These are phyloP conservation scores for Tuta absoluta DNA, from an alignment of 2,888 invertebrate genomes.

Conservation along the genomic window DNA sequence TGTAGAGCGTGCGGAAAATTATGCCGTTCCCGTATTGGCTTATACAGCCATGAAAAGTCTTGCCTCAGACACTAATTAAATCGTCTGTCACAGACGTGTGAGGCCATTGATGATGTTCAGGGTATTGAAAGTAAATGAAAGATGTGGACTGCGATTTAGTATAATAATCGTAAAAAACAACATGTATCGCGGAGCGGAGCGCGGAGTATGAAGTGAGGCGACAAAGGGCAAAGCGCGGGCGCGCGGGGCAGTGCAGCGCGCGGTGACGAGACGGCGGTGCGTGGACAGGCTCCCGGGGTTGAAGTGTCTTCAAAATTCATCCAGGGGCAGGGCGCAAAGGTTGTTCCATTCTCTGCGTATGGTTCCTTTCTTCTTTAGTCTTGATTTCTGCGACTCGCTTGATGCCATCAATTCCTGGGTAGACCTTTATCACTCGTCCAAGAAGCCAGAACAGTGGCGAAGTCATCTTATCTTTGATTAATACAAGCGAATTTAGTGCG, in stretches of 20 bases:
- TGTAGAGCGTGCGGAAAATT: too few species aligned
- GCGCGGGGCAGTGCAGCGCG: background rate
- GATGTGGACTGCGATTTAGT: too few species aligned
- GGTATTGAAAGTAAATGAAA: too few species aligned
- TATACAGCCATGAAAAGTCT: too few species aligned
- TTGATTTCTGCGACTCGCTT: constrained; percentile 28
- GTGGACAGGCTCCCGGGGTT: background rate
- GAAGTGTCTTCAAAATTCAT: background rate
- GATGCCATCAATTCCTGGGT: constrained; percentile 31
- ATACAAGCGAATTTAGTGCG: constrained; percentile 27
- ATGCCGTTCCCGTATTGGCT: too few species aligned
- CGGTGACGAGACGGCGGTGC: background rate
- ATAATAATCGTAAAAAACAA: too few species aligned
- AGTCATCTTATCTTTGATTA: constrained; percentile 31
- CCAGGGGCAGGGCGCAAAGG: constrained; percentile 10
- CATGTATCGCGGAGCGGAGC: too few species aligned
- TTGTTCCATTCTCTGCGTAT: constrained; percentile 26
- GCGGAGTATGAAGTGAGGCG: too few species aligned
- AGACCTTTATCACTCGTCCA: constrained; percentile 26
- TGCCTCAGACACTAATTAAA: too few species aligned
- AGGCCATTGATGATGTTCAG: too few species aligned
- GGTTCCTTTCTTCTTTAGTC: constrained; percentile 29
- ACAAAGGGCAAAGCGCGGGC: too few species aligned
- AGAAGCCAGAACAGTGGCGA: constrained; percentile 34
- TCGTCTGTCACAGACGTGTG: too few species aligned